Evolutionary conservation across 2,797 vertebrate species (phyloP), one percentile per base, ranked within the genome.

Genomic region (Odontamblyopus rebecca): DNA sequence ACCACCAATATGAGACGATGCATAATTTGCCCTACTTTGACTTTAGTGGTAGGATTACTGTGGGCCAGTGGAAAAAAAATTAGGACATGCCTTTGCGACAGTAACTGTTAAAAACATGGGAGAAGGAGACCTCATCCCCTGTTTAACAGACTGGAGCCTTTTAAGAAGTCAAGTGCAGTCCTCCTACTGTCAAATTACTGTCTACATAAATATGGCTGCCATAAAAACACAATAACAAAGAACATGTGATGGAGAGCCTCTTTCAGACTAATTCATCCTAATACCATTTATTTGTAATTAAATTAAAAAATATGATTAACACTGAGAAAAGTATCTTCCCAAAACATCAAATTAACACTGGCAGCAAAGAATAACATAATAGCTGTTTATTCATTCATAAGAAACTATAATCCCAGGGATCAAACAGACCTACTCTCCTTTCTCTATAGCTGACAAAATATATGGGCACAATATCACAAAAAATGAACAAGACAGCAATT

Each of bases 81-180:
- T 81, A 65, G 68, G 69, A 72, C 76, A 83, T 59, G 83, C 12
- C 70, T 73, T 50, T 67, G 56, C 63, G 35, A 41, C 16, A 3
- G 48, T 19, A 35, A 19, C 67, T 57, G 78, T 77, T 73, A 80
- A 81, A 81, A 81, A 72, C 61, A 65, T 69, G 81, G 81, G 68
- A 0, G 63, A 67, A 71, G 69, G 27, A 60, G 61, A 67, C 75
- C 73, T 77, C 51, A 80, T 51, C 69, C 59, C 50, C 50, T 29
- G 19, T 80, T 81, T 84, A 73, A 72, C 63, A 72, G 72, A 78
- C 71, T 41, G 3, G 70, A 79, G 75, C 48, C 66, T 41, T 38
- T 72, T 56, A 72, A 72, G 69, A 68, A 73, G 41, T 63, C 76
- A 50, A 48, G 54, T 71, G 54, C 77, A 77, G 54, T 75, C 66